Evolutionary conservation across 2,797 vertebrate genomes (phyloP).

Genomic region (Tympanoctomys barrerae): DNA sequence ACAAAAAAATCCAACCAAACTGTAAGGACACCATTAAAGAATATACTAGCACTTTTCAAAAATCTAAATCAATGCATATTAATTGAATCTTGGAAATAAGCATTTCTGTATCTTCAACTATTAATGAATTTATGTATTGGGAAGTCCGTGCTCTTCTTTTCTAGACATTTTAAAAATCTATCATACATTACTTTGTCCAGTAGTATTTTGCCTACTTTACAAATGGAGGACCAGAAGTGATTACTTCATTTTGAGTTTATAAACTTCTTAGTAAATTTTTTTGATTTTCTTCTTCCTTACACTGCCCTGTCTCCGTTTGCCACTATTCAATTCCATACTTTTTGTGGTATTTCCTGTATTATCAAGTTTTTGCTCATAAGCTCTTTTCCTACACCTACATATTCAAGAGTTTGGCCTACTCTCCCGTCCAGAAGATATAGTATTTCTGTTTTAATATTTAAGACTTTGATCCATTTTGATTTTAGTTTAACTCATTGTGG

Average conservation of each 20-base stretch:
- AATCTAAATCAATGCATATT: neutral
- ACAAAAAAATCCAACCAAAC: neutral
- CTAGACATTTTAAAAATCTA: neutral
- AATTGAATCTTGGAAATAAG: neutral
- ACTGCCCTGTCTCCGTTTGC: neutral
- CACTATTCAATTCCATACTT: neutral
- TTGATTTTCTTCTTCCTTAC: neutral
- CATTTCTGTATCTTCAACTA: neutral
- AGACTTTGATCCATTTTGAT: neutral
- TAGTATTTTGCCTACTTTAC: neutral
- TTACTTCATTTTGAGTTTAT: neutral
- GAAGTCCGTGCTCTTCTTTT: neutral
- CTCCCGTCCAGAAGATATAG: neutral
- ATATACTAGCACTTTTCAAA: neutral
- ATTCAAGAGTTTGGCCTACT: neutral
- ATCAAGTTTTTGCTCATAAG: neutral
- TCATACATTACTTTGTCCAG: neutral
- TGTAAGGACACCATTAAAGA: neutral
- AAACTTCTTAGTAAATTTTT: neutral
- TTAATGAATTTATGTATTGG: neutral
- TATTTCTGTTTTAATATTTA: neutral
- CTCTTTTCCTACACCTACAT: neutral
- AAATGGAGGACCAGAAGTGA: neutral
- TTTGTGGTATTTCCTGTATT: neutral
- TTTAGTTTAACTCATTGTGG: neutral